Evolutionary conservation across 2,888 invertebrate genomes (phyloP), one percentile per base, ranked within the genome.

Genomic region (Corbicula japonica): DNA sequence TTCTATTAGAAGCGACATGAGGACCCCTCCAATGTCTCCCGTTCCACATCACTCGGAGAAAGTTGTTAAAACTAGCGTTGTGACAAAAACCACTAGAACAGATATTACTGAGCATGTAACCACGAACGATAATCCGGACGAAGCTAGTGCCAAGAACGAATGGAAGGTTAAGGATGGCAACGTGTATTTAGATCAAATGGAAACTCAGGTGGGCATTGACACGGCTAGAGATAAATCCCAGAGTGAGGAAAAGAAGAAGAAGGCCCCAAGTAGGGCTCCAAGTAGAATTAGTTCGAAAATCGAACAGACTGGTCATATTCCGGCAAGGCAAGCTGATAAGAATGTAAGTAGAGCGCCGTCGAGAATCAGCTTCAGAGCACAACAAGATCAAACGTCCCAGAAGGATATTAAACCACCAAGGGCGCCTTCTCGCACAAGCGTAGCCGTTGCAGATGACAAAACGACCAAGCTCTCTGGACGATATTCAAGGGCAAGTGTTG

Each of bases 171-270:
- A 44, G 26, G 70, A 70, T 15, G 66, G 60, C 32, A 50, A 69
- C 34, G 75, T 68, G 15, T 72, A 72, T 50, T 54, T 76, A 4
- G 80, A 80, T 44, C 41, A 76, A 52, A 62, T 63, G 18, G 72
- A 80, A 65, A 80, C 80, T 8, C 80, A 80, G 48, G 69, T 80
- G 60, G 76, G 44, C 35, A 56, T 76, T 2, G 80, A 80, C 21
- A 61, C 61, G 21, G 71, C 71, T 23, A 71, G 68, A 54, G 75
- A 74, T 18, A 66, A 66, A 32, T 26, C 8, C 21, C 10, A 50
- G 10, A 48, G 28, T 23, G 70, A 61, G 4, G 52, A 56, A 35
- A 46, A 32, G 5, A 60, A 32, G n/a, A 50, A 50, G 2, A 63
- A 30, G 21, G 28, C 44, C 18, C 56, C 54, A 23, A 73, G 54